Conservation (phyloP, 2,797 vertebrate genomes). For the Hippoglossus hippoglossus region DNA sequence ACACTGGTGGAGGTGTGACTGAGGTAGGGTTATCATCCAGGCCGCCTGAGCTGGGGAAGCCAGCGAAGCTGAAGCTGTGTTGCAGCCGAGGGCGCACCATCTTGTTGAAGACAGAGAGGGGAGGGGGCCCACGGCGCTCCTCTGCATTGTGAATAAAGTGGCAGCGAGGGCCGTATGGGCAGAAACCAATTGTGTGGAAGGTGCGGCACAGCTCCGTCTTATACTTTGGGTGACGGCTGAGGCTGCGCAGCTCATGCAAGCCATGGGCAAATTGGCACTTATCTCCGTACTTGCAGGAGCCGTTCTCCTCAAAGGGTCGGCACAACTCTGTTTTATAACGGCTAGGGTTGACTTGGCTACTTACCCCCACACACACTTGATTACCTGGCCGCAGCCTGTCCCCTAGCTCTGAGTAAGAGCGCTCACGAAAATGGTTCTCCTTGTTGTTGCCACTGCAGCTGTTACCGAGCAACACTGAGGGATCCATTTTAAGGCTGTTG, state of each 20-base stretch:
- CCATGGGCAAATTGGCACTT: slow-evolving; percentile 90
- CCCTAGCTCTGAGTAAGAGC: slow-evolving; percentile 88
- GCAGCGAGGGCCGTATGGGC: slow-evolving; percentile 87
- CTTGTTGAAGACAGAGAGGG: slow-evolving; percentile 71
- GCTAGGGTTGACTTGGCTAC: slow-evolving; percentile 85
- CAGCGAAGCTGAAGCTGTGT: slow-evolving; percentile 92
- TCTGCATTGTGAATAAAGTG: slow-evolving; percentile 90
- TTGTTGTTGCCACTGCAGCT: slow-evolving; percentile 78
- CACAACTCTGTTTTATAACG: slow-evolving; percentile 90
- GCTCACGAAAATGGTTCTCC: slow-evolving; percentile 88
- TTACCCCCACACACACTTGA: slow-evolving; percentile 64
- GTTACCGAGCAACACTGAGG: slow-evolving; percentile 63
- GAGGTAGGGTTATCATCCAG: slow-evolving; percentile 89
- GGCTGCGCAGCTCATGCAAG: slow-evolving; percentile 85
- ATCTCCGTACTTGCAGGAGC: slow-evolving; percentile 87
- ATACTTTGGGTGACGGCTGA: slow-evolving; percentile 88
- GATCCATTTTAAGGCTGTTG: slow-evolving; percentile 82
- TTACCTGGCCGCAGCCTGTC: slow-evolving; percentile 77
- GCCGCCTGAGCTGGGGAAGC: slow-evolving; percentile 85
- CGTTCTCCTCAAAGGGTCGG: slow-evolving; percentile 87
- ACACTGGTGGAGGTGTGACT: slow-evolving; percentile 87
- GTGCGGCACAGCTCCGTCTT: slow-evolving; percentile 90
- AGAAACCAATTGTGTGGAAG: slow-evolving; percentile 89
- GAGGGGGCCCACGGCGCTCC: slow-evolving; percentile 83
- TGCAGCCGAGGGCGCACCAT: slow-evolving; percentile 87